Conservation (phyloP, 2,888 invertebrate species). For the Caradrina kadenii region DNA sequence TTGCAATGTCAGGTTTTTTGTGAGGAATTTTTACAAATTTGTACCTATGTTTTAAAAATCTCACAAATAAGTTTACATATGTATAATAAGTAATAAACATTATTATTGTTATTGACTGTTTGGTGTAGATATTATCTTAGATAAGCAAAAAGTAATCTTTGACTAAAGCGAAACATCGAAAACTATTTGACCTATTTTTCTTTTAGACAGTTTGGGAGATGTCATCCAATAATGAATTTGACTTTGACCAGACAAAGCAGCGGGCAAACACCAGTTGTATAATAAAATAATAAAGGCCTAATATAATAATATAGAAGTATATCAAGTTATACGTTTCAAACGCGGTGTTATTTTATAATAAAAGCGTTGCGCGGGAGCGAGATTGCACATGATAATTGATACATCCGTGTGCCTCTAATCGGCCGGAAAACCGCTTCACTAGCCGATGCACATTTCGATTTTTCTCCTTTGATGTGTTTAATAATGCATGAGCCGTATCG, state of each 20-base stretch:
- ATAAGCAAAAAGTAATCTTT: background rate
- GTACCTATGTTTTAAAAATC: no score
- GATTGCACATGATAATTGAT: slow-evolving; percentile 83
- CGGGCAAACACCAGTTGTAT: no score
- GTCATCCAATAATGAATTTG: no score
- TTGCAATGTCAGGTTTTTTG: no score
- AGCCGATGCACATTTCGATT: slow-evolving; percentile 88
- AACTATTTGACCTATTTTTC: no score
- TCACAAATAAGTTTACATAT: background rate
- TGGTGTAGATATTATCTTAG: no score
- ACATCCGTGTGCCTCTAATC: slow-evolving; percentile 85
- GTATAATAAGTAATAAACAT: background rate
- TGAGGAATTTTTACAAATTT: no score
- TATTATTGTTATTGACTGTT: background rate
- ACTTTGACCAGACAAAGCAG: no score
- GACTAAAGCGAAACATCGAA: background rate
- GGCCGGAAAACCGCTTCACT: slow-evolving; percentile 88
- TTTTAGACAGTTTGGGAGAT: no score
- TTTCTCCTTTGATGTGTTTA: slow-evolving; percentile 91
- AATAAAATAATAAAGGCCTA: no score
- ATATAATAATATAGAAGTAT: background rate
- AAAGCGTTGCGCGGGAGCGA: slow-evolving; percentile 51
- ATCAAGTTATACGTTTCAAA: background rate
- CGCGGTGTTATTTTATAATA: slow-evolving; percentile 8
- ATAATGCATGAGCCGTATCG: slow-evolving; percentile 87